Conservation (phyloP, 2,113 vertebrate genomes). For the Callorhinus ursinus region DNA sequence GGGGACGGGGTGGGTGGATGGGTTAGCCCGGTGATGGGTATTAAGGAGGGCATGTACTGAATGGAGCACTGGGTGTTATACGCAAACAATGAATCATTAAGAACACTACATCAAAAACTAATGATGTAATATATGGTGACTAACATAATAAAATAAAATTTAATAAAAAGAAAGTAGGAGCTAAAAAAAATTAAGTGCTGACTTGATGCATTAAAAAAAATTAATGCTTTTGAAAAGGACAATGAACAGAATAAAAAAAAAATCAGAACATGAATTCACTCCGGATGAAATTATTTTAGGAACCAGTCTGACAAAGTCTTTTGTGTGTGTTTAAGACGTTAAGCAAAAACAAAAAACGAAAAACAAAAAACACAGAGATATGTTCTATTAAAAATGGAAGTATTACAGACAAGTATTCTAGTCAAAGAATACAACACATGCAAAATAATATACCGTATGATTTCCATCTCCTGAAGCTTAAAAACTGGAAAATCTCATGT, state of each 20-base stretch:
- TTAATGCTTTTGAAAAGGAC: background rate
- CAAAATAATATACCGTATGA: background rate
- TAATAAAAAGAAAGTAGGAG: too few relatives aligned
- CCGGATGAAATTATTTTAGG: background rate
- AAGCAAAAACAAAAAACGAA: background rate
- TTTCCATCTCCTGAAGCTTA: background rate
- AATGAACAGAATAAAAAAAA: background rate
- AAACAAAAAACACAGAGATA: background rate
- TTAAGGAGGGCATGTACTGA: too few relatives aligned
- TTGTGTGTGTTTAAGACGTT: background rate
- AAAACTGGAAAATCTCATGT: background rate
- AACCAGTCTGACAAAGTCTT: background rate
- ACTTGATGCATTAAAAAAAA: background rate
- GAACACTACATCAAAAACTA: too few relatives aligned
- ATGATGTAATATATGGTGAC: too few relatives aligned
- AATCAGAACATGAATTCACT: background rate
- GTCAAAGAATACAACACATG: background rate
- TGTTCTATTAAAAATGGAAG: background rate
- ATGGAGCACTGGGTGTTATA: too few relatives aligned
- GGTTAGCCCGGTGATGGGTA: too few relatives aligned
- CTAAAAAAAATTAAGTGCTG: too few relatives aligned
- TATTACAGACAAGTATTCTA: background rate
- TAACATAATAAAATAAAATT: too few relatives aligned
- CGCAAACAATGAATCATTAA: too few relatives aligned
- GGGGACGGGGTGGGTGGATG: too few relatives aligned